A percentile compares a stretch with the other conserved stretches of the same genome.
Conservation (phyloP, 2,888 invertebrate genomes). For the Flexamia atlantica region DNA sequence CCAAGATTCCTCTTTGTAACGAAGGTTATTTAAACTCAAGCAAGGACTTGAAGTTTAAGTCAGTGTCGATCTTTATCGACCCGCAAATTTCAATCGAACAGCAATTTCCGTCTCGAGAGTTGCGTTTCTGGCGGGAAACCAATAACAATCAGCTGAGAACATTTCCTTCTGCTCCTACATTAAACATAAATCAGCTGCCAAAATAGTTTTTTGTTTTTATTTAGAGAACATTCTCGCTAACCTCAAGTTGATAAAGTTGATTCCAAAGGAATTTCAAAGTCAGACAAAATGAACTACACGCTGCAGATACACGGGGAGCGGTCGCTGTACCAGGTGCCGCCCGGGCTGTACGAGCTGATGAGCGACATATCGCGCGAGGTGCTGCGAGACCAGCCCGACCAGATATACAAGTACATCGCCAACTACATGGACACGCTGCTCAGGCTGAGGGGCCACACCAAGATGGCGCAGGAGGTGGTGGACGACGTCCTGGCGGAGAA, state of each 20-base stretch:
- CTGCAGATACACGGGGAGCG: conserved; percentile 74
- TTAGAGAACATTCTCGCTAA: no score
- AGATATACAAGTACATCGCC: conserved; percentile 82
- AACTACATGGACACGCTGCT: conserved; percentile 83
- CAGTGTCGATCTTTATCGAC: neutral
- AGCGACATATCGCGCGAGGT: conserved; percentile 87
- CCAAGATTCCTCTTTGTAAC: no score
- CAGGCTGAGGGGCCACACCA: conserved; percentile 71
- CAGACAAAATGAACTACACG: conserved; percentile 63
- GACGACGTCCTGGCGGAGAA: conserved; percentile 60
- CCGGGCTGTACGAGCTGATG: conserved; percentile 84
- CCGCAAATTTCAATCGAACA: neutral
- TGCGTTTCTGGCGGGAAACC: neutral
- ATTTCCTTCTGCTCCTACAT: neutral
- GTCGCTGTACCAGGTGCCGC: conserved; percentile 78
- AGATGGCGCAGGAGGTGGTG: conserved; percentile 60
- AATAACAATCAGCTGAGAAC: neutral
- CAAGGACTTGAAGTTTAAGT: no score
- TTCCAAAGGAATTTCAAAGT: no score
- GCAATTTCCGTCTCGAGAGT: neutral
- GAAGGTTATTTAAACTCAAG: no score
- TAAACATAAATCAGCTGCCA: neutral
- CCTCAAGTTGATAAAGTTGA: no score
- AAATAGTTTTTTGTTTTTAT: neutral
- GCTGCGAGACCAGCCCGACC: conserved; percentile 81